Percentiles rank a stretch among this genome's conserved stretches.
Evolutionary conservation across 1,140 invertebrate species (phyloP).

Genomic region (Orius laevigatus): DNA sequence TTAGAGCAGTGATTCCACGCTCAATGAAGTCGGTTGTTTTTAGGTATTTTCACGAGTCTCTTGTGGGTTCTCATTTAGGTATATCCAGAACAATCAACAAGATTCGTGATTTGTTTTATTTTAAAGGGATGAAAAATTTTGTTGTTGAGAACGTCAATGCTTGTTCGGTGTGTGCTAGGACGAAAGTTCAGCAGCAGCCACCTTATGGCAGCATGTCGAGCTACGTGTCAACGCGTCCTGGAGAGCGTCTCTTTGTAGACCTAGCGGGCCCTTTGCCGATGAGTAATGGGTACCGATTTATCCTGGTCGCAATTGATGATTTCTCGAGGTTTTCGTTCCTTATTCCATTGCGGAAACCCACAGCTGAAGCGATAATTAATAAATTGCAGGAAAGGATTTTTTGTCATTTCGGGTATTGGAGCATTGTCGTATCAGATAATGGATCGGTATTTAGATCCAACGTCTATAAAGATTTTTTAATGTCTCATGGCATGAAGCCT

Average conservation of each 20-base stretch:
- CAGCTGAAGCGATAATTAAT: background rate
- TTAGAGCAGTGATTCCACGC: background rate
- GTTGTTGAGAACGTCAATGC: background rate
- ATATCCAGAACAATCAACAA: background rate
- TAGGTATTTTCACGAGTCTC: background rate
- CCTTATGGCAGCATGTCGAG: background rate
- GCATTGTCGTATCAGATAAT: background rate
- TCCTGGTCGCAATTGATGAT: background rate
- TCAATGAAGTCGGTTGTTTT: background rate
- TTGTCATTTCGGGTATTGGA: background rate
- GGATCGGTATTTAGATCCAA: background rate
- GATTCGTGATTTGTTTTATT: background rate
- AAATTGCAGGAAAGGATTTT: background rate
- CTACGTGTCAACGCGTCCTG: background rate
- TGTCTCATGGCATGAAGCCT: background rate
- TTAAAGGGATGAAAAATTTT: background rate
- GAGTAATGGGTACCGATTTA: background rate
- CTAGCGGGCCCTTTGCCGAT: background rate
- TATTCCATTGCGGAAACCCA: background rate
- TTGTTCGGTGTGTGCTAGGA: background rate
- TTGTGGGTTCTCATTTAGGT: background rate
- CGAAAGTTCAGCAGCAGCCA: background rate
- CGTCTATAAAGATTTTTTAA: background rate
- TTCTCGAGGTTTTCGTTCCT: slow-evolving; percentile 2
- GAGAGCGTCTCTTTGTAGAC: background rate